A percentile compares a stretch with the other conserved stretches of the same genome.
Evolutionary conservation across 2,888 invertebrate genomes (phyloP).

Genomic region (Lymantria dispar): DNA sequence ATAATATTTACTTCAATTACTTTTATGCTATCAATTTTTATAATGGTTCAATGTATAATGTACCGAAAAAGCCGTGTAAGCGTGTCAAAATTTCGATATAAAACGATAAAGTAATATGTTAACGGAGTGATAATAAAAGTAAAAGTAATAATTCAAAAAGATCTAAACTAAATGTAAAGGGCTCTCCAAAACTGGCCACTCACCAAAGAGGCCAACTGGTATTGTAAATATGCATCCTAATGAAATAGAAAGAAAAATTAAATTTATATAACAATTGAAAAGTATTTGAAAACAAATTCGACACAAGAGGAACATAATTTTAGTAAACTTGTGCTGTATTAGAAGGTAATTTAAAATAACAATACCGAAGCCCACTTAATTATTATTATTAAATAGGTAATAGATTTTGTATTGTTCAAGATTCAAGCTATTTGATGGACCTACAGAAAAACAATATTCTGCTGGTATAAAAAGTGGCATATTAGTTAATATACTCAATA

Average conservation of each 20-base stretch:
- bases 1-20: conserved; percentile 14
- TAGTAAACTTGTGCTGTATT: conserved; percentile 50
- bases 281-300: conserved; percentile 26
- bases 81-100: conserved; percentile 45
- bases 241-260: conserved; percentile 63
- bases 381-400: neutral
- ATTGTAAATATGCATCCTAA: conserved; percentile 79
- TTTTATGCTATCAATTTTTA: conserved; percentile 22
- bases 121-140: conserved; percentile 35
- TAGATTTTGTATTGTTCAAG: neutral
- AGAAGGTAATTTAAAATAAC: conserved; percentile 30
- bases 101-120: conserved; percentile 23
- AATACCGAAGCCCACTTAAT: neutral
- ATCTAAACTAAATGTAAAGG: conserved; percentile 52
- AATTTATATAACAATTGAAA: conserved; percentile 41
- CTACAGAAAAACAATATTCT: too few relatives aligned
- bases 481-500: too few relatives aligned
- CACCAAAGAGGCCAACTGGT: conserved; percentile 80
- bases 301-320: conserved; percentile 34
- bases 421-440: too few relatives aligned
- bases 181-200: conserved; percentile 60
- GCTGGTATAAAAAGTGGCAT: too few relatives aligned
- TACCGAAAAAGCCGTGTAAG: conserved; percentile 64
- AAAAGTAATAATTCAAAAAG: conserved; percentile 30
- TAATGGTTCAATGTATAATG: conserved; percentile 27